Evolutionary conservation across 1,140 invertebrate genomes (phyloP), one percentile per base, ranked within the genome.

Genomic region (Hirudo medicinalis): DNA sequence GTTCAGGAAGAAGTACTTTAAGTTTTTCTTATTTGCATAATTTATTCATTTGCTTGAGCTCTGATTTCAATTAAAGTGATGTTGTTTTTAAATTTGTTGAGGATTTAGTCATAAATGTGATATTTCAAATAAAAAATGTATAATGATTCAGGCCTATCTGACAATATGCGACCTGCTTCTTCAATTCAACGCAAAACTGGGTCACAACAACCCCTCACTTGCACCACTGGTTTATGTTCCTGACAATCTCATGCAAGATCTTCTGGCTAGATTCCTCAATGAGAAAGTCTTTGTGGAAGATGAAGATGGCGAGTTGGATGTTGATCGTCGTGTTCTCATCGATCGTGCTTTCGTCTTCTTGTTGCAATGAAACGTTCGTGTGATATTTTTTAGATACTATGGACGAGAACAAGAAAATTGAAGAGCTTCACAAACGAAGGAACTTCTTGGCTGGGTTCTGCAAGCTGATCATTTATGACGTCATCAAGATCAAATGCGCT

Each of bases 401-500:
- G 86, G 94, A 97, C 83, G 94, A 97, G 79, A 92, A 95, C 82
- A 87, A 87, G 0, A 89, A 89, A 76, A 97, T 98, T 77, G 94
- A 97, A 84, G 91, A 94, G 78, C 82, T 98, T 27, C 94, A 97
- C 82, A 97, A 97, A 82, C 86, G 92, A 72, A 85, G 96, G 76
- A 97, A 95, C 79, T 94, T 97, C 79, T 84, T 99, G 67, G 92
- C 95, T 2, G 91, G 91, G 67, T 99, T 93, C 82, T 97, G 93
- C 83, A 99, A 99, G 83, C 84, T 99, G 27, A 90, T 98, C 76
- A 91, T 98, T 55, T 97, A 98, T 83, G 97, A 97, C 80, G 90
- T 97, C 74, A 88, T 97, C 77, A 91, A 91, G 5, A 93, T 94
- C 3, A 89, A 89, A 78, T 87, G 89, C 75, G 93, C 92, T 22